Conservation (phyloP, 2,888 invertebrate species). For the Clusia tigrina region DNA sequence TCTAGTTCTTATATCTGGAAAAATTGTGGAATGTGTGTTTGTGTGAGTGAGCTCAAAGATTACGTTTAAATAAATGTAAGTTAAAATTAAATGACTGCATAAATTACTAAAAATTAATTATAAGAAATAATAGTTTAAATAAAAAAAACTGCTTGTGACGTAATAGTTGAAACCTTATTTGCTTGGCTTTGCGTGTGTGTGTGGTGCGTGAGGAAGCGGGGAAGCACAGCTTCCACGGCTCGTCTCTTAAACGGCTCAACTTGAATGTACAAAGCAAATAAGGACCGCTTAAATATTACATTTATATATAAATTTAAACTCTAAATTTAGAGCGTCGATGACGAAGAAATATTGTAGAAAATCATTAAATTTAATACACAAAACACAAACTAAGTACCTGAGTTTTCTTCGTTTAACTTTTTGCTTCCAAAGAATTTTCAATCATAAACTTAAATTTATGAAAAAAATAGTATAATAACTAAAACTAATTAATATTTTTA, state of each 20-base stretch:
- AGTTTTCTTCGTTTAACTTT: slow-evolving; percentile 47
- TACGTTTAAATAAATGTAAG: background rate
- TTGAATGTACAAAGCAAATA: background rate
- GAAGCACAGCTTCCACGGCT: slow-evolving; percentile 14
- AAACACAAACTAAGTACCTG: slow-evolving; percentile 64
- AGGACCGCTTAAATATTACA: background rate
- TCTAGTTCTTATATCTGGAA: too few relatives aligned
- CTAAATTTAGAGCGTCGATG: background rate
- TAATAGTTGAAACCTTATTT: background rate
- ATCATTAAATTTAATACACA: slow-evolving; percentile 25
- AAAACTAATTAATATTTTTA: slow-evolving; percentile 33
- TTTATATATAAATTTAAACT: background rate
- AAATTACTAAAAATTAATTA: slow-evolving; percentile 33
- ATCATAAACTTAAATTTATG: slow-evolving; percentile 35
- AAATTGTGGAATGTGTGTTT: slow-evolving; percentile 8
- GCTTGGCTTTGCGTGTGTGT: slow-evolving; percentile 19
- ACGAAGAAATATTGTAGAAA: slow-evolving; percentile 17
- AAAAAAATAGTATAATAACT: slow-evolving; percentile 10
- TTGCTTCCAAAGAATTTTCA: slow-evolving; percentile 24
- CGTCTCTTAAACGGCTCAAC: background rate
- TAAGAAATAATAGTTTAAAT: slow-evolving; percentile 24
- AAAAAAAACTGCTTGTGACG: slow-evolving; percentile 23
- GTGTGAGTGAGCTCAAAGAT: background rate
- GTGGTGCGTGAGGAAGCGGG: slow-evolving; percentile 15
- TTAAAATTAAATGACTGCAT: slow-evolving; percentile 10